Conservation (phyloP, 2,888 invertebrate genomes). For the Arctia plantaginis region DNA sequence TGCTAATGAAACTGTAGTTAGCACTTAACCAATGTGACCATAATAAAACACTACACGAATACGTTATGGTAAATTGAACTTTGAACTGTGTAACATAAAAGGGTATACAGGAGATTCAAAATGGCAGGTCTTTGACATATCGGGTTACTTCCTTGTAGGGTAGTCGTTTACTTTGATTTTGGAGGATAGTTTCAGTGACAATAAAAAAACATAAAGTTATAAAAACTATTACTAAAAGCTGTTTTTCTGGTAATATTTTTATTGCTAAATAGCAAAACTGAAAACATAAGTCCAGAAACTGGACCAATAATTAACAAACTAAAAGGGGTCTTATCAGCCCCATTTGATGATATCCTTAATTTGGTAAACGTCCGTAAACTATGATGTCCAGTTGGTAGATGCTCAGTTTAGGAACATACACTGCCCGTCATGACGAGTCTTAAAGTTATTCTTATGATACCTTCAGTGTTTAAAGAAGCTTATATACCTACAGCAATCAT, state of each 20-base stretch:
- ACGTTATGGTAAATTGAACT: constrained; percentile 21
- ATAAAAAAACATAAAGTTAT: background rate
- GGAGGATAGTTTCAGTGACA: constrained; percentile 16
- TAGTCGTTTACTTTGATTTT: constrained; percentile 41
- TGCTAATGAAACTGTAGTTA: background rate
- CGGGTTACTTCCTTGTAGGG: constrained; percentile 50
- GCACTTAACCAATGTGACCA: constrained; percentile 14
- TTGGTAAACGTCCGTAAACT: no score
- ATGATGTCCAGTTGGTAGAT: no score
- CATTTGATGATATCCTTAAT: no score
- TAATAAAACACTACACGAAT: constrained; percentile 13
- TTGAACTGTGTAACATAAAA: constrained; percentile 23
- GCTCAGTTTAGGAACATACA: no score
- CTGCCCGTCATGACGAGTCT: no score
- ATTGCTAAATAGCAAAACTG: no score
- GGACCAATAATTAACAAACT: background rate
- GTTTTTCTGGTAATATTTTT: no score
- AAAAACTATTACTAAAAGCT: background rate
- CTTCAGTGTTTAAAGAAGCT: no score
- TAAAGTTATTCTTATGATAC: no score
- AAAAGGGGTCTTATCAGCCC: background rate
- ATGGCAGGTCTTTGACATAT: constrained; percentile 46
- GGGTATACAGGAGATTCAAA: constrained; percentile 23
- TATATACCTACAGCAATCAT: no score
- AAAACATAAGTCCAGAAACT: background rate